Conservation (phyloP, 2,797 vertebrate species). For the Corythornis leucogaster region DNA sequence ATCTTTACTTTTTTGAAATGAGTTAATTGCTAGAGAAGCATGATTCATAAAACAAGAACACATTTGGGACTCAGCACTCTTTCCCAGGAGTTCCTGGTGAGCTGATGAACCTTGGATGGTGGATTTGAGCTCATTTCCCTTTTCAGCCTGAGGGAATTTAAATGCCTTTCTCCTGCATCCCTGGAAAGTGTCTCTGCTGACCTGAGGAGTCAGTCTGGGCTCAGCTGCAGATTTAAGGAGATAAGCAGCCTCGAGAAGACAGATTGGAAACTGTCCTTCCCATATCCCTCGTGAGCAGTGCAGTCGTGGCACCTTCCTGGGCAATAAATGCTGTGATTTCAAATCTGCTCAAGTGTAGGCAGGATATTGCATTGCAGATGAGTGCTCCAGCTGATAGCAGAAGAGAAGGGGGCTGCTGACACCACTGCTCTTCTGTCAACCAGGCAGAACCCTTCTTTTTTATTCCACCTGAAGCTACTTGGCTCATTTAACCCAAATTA, state of each 20-base stretch:
- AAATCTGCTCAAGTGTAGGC: not conserved
- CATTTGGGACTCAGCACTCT: not conserved
- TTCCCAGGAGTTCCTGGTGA: not conserved
- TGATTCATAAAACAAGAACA: conserved; percentile 27
- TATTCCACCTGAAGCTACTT: not conserved
- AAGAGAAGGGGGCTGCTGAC: not conserved
- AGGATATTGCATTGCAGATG: not conserved
- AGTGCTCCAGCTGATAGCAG: not conserved
- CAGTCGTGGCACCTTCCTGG: not conserved
- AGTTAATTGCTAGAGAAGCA: conserved; percentile 19
- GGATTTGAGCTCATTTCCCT: conserved; percentile 13
- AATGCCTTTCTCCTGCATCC: conserved; percentile 5
- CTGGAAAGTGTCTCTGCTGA: conserved; percentile 4
- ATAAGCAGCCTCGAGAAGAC: not conserved
- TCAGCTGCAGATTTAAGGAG: not conserved
- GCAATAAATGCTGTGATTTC: not conserved
- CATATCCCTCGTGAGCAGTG: accelerated
- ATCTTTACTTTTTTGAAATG: conserved; percentile 3
- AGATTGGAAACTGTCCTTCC: not conserved
- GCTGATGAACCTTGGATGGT: not conserved
- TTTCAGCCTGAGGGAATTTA: not conserved
- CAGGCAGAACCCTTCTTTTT: not conserved
- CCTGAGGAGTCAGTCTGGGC: not conserved
- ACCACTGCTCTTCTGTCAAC: not conserved
- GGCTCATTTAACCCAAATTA: not conserved